Conservation (phyloP, 2,888 invertebrate genomes). For the Patella ulyssiponensis region DNA sequence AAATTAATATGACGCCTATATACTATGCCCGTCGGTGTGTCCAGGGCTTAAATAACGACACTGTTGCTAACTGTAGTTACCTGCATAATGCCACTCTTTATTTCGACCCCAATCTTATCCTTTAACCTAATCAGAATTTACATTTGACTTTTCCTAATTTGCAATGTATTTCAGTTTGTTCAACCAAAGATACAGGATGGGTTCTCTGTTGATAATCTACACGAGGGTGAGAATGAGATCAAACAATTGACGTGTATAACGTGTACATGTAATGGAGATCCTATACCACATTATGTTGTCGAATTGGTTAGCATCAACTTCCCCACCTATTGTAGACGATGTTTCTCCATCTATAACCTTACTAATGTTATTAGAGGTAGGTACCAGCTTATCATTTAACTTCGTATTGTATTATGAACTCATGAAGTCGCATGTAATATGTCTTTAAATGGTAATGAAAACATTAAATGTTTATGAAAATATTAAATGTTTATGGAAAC, state of each 20-base stretch:
- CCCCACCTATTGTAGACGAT: slow-evolving; percentile 4
- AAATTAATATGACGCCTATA: not conserved
- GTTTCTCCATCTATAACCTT: not conserved
- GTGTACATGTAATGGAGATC: not conserved
- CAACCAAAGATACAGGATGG: not conserved
- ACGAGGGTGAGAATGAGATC: not conserved
- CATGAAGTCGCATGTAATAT: too few species aligned
- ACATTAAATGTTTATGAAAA: too few species aligned
- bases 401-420: too few species aligned
- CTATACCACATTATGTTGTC: not conserved
- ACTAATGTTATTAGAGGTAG: too few species aligned
- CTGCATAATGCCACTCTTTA: not conserved
- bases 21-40: not conserved
- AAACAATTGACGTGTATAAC: not conserved
- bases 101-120: too few species aligned
- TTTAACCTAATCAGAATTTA: not conserved
- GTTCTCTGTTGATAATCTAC: not conserved
- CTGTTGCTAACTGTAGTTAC: not conserved
- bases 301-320: not conserved
- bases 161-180: not conserved
- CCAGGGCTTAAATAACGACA: not conserved
- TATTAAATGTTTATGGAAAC: too few species aligned
- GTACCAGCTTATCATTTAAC: too few species aligned
- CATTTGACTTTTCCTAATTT: not conserved
- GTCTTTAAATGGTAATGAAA: too few species aligned